Percentiles rank a stretch among this genome's conserved stretches.
These are phyloP conservation scores for Calephelis virginiensis DNA, from an alignment of 1,140 invertebrate genomes.

Conservation along the genomic window DNA sequence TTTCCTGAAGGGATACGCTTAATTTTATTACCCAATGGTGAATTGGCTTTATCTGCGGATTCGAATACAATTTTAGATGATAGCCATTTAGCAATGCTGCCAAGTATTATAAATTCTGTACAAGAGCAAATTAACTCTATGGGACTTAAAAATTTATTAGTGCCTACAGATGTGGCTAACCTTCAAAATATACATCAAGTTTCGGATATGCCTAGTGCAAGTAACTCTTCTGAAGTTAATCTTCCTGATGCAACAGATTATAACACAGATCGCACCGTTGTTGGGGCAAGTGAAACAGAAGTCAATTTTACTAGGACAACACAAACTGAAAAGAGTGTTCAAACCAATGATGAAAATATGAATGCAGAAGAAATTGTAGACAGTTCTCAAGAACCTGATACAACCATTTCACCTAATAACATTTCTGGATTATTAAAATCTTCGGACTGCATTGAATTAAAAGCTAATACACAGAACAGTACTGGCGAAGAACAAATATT, in stretches of 20 bases:
- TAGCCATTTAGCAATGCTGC: slow-evolving; percentile 25
- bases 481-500: neutral
- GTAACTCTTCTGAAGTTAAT: neutral
- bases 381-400: neutral
- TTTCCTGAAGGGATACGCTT: slow-evolving; percentile 47
- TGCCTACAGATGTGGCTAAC: neutral
- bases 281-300: neutral
- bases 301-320: neutral
- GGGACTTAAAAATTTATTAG: neutral
- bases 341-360: neutral
- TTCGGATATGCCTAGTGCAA: neutral
- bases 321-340: neutral
- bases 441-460: neutral
- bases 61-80: slow-evolving; percentile 33
- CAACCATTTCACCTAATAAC: neutral
- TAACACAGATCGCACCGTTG: neutral
- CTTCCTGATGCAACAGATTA: no score
- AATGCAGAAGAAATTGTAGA: neutral
- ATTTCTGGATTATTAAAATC: neutral
- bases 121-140: neutral
- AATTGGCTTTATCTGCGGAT: slow-evolving; percentile 37
- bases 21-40: slow-evolving; percentile 35
- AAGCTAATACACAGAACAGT: neutral
- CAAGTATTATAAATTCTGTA: slow-evolving; percentile 16
- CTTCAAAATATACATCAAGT: neutral